Base-by-base conservation (phyloP, 2,797 vertebrate species). In the Falco columbarius region DNA sequence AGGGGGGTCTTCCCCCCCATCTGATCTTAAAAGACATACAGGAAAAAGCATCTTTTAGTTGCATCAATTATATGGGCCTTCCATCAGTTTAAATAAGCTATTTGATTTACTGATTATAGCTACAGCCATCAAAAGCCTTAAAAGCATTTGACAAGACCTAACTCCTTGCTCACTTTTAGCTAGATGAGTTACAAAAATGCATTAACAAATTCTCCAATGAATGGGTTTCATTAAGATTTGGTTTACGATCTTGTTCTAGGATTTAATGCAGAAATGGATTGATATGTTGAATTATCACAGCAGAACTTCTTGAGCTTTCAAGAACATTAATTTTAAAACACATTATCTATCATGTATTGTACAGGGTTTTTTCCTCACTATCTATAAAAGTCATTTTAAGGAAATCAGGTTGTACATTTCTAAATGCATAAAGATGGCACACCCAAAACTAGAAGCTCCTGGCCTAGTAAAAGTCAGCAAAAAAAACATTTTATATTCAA, bases 161-260 rank as follows among this genome's bases (percentile, higher is more conserved):
- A 71, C 44, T 93, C 74, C 56, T 34, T 7, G 6, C 36, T 92
- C 77, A 56, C 63, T 94, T 81, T 71, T 34, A 93, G 66, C 70
- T 84, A 16, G 49, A 29, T 3, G 38, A 89, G 65, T 82, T 81
- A 94, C 12, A 74, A 93, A 97, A 94, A 90, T n/a, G 63, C 86
- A 87, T 92, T 95, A 96, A 93, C 63, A 91, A 91, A 89, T 88
- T 93, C 82, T 94, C 85, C 92, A 87, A 34, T 40, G 20, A 94
- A 79, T 34, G 58, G 52, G 22, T 86, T 95, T 95, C 85, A 92
- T 67, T 85, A 86, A 86, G 59, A 82, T 86, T 91, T 94, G 88
- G 36, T 95, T 96, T 89, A 96, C 2, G 40, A 26, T 66, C 91
- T 86, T 67, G 14, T 80, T 81, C 85, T 81, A 71, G 62, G 63